These are phyloP conservation scores for Heliconius hewitsoni DNA, from an alignment of 1,140 invertebrate species.

Conservation along the genomic window DNA sequence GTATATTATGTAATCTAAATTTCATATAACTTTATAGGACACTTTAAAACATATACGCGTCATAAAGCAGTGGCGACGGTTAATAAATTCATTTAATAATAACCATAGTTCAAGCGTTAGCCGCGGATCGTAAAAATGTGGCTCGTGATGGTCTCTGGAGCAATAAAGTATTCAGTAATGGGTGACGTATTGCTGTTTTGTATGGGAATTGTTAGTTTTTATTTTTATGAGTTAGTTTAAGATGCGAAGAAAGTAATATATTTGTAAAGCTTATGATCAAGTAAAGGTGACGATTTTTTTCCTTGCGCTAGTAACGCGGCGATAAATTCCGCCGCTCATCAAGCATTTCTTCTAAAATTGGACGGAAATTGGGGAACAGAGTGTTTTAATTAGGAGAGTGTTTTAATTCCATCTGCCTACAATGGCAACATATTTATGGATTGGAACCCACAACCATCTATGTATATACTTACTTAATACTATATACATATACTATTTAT, in stretches of 20 bases:
- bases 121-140: background rate
- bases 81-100: constrained; percentile 4
- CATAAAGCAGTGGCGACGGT: constrained; percentile 2
- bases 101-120: constrained; percentile 5
- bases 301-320: too few relatives aligned
- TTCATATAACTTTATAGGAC: background rate
- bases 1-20: background rate
- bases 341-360: too few relatives aligned
- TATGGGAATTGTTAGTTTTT: constrained; percentile 1
- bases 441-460: too few relatives aligned
- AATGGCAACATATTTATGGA: too few relatives aligned
- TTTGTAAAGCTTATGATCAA: too few relatives aligned
- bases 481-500: too few relatives aligned
- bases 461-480: too few relatives aligned
- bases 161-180: background rate
- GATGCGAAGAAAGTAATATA: background rate
- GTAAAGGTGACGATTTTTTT: too few relatives aligned
- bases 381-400: too few relatives aligned
- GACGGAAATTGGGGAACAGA: too few relatives aligned
- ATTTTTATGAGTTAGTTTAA: background rate
- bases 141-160: background rate
- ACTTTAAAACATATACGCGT: background rate
- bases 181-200: background rate
- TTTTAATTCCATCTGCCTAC: too few relatives aligned
- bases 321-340: too few relatives aligned